Conservation (phyloP, 37 sponge, comb jelly and placozoan species). For the Lycopodina hypogea region DNA sequence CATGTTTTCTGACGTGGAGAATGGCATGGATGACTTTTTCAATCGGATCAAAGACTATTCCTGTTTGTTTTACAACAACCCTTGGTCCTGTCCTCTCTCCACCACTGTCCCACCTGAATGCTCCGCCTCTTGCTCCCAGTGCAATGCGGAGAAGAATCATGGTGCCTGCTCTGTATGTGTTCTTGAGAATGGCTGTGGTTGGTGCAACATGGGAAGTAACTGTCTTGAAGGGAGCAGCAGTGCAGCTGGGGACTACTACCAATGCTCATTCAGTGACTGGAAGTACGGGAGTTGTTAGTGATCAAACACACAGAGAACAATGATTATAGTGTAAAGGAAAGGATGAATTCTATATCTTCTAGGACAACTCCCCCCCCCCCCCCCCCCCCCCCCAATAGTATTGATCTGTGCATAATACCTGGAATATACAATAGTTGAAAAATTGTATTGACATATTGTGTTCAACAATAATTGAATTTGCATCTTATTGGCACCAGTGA, state of each 20-base stretch:
- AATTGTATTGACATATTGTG: no score
- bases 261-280: slow-evolving; percentile 54
- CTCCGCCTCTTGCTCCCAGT: slow-evolving; percentile 44
- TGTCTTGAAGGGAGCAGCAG: slow-evolving; percentile 55
- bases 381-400: no score
- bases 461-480: no score
- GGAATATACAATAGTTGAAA: no score
- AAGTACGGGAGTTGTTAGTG: slow-evolving; percentile 25
- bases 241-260: slow-evolving; percentile 37
- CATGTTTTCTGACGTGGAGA: slow-evolving; percentile 41
- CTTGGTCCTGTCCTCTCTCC: slow-evolving; percentile 80
- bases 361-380: no score
- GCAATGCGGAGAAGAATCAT: slow-evolving; percentile 60
- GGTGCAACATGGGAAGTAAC: slow-evolving; percentile 60
- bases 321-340: not conserved
- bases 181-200: slow-evolving; percentile 51
- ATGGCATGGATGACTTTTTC: slow-evolving; percentile 53
- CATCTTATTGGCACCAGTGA: no score
- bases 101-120: slow-evolving; percentile 51
- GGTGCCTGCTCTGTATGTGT: slow-evolving; percentile 49
- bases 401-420: no score
- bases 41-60: slow-evolving; percentile 47
- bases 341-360: not conserved
- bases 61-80: slow-evolving; percentile 73
- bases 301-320: not conserved